These are phyloP conservation scores for Dryobates pubescens DNA, from an alignment of 2,797 vertebrate genomes.

Conservation along the genomic window DNA sequence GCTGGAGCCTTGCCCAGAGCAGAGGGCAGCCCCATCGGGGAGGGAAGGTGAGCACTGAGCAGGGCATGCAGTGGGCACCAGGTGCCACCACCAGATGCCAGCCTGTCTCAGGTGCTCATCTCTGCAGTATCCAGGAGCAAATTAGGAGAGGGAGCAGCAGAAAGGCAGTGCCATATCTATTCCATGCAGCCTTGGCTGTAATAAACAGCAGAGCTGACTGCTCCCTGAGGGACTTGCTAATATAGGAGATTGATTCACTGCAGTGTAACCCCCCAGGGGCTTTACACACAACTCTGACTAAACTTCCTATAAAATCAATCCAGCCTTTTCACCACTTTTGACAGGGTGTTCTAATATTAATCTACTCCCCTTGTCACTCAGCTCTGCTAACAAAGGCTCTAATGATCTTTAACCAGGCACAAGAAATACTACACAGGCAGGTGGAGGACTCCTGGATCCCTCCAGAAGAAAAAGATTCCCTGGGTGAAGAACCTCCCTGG, in stretches of 20 bases:
- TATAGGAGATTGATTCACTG: slow-evolving; percentile 71
- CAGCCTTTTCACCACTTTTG: slow-evolving; percentile 75
- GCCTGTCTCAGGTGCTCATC: rapidly evolving
- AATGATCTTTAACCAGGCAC: slow-evolving; percentile 77
- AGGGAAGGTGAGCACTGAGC: background rate
- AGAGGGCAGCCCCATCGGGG: background rate
- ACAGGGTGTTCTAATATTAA: slow-evolving; percentile 80
- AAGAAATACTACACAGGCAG: slow-evolving; percentile 44
- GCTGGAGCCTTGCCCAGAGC: background rate
- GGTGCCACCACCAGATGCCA: rapidly evolving
- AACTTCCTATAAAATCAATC: slow-evolving; percentile 79
- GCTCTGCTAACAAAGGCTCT: slow-evolving; percentile 68
- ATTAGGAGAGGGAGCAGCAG: background rate
- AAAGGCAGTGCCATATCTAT: background rate
- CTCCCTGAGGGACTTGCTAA: slow-evolving; percentile 69
- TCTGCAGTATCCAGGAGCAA: rapidly evolving
- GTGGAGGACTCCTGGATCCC: background rate
- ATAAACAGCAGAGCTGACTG: slow-evolving; percentile 58
- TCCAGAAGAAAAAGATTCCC: background rate
- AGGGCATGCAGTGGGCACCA: rapidly evolving
- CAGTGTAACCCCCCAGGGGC: slow-evolving; percentile 73
- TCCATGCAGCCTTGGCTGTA: slow-evolving; percentile 46
- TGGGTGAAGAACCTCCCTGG: rapidly evolving
- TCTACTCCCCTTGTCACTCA: slow-evolving; percentile 77
- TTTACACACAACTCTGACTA: slow-evolving; percentile 70